phyloP scores from a whole-genome alignment of 1,140 invertebrate species.

The Papilio glaucus region DNA sequence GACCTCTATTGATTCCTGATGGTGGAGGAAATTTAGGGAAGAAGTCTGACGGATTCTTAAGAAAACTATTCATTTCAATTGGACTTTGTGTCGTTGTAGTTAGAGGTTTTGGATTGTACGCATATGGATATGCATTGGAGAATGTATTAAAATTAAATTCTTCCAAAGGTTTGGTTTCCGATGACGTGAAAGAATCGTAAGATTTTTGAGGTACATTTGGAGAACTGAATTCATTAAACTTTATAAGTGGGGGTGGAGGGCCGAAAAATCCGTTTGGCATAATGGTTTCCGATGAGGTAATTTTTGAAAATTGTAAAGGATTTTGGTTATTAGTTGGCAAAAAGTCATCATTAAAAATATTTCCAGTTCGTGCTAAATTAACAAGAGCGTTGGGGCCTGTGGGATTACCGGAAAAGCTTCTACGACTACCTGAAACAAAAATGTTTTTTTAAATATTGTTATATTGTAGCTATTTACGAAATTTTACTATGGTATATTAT shows the following conservation, averaged over 20 bases:
- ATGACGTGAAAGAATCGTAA: not conserved
- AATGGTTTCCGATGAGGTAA: not conserved
- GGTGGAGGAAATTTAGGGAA: constrained; percentile 5
- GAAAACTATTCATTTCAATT: constrained; percentile 6
- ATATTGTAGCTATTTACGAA: too few relatives aligned
- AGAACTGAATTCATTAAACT: not conserved
- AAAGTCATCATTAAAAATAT: not conserved
- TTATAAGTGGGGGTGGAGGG: not conserved
- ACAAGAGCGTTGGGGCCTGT: not conserved
- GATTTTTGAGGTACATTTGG: constrained; percentile 2
- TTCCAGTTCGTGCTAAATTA: constrained; percentile 5
- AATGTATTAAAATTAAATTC: constrained; percentile 21
- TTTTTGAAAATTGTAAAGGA: constrained; percentile 8
- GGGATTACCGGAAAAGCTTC: constrained; percentile 15
- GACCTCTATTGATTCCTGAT: not conserved
- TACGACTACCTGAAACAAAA: constrained; percentile 32
- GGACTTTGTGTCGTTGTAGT: constrained; percentile 23
- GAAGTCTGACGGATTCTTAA: not conserved
- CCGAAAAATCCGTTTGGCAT: constrained; percentile 10
- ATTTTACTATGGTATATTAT: too few relatives aligned
- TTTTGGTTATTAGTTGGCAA: not conserved
- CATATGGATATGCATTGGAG: constrained; percentile 28
- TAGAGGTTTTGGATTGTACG: not conserved
- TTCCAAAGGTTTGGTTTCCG: constrained; percentile 8
- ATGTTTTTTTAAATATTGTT: not conserved